Evolutionary conservation across 1,140 invertebrate genomes (phyloP).

Genomic region (Brachionus koreanus): DNA sequence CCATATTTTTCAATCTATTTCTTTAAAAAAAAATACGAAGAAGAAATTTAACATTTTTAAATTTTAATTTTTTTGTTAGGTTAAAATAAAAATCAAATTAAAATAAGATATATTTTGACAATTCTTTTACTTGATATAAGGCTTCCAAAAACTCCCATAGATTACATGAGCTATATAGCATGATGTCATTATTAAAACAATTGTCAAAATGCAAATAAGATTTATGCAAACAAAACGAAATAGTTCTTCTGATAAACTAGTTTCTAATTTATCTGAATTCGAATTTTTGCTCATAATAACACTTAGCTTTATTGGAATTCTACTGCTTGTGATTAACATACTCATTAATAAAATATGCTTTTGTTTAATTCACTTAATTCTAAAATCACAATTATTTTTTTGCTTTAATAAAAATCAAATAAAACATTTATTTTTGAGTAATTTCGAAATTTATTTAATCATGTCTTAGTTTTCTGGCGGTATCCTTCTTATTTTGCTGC

Average conservation of each 20-base stretch:
- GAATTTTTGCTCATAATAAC: not conserved
- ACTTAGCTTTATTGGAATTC: not conserved
- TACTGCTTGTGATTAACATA: not conserved
- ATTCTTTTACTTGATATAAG: not conserved
- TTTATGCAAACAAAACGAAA: not conserved
- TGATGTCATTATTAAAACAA: not conserved
- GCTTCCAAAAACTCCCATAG: not conserved
- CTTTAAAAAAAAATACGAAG: too few relatives aligned
- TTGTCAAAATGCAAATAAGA: not conserved
- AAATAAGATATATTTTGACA: not conserved
- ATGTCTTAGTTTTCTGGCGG: not conserved
- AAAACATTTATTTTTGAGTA: not conserved
- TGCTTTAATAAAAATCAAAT: not conserved
- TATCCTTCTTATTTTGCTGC: not conserved
- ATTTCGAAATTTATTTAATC: not conserved
- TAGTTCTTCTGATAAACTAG: not conserved
- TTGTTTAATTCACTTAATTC: not conserved
- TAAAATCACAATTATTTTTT: not conserved
- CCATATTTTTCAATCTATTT: too few relatives aligned
- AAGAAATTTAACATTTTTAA: too few relatives aligned
- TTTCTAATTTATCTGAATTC: not conserved
- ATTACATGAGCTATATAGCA: slow-evolving; percentile 19
- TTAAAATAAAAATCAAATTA: not conserved
- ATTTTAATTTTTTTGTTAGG: too few relatives aligned
- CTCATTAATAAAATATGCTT: not conserved